Percentiles rank a stretch among this genome's conserved stretches.
These are phyloP conservation scores for Lacerta bilineata DNA, from an alignment of 2,797 vertebrate species.

Conservation along the genomic window DNA sequence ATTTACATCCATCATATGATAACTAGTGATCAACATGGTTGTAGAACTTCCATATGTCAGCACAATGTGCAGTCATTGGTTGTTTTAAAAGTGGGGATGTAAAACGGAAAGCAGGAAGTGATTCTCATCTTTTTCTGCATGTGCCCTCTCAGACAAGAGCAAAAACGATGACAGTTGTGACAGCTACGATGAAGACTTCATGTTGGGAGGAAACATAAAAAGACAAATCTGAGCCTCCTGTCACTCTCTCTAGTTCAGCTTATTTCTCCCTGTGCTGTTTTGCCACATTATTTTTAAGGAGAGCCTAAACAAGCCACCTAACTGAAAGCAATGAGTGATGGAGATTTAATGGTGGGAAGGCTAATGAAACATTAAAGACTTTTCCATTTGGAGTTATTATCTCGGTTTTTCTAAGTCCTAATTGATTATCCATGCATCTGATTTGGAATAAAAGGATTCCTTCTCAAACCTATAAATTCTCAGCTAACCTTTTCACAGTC, in stretches of 20 bases:
- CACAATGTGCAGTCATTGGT: background rate
- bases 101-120: background rate
- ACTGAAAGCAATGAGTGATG: constrained; percentile 32
- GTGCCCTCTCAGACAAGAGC: background rate
- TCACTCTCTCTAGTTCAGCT: background rate
- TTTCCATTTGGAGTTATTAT: constrained; percentile 49
- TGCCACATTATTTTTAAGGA: constrained; percentile 40
- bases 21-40: background rate
- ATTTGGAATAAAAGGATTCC: constrained; percentile 54
- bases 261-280: constrained; percentile 42
- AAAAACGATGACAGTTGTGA: background rate
- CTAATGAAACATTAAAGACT: constrained; percentile 51
- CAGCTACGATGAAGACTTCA: background rate
- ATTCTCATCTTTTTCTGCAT: background rate
- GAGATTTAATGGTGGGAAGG: constrained; percentile 36
- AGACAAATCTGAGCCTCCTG: constrained; percentile 18
- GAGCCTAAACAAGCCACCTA: constrained; percentile 2
- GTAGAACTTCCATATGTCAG: background rate
- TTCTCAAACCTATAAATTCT: constrained; percentile 36
- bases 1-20: background rate
- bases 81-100: background rate
- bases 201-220: constrained; percentile 8
- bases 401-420: constrained; percentile 47
- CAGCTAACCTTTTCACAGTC: constrained; percentile 33
- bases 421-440: constrained; percentile 36